Conservation (phyloP, 2,797 vertebrate genomes). For the Enteromius trimaculatus region DNA sequence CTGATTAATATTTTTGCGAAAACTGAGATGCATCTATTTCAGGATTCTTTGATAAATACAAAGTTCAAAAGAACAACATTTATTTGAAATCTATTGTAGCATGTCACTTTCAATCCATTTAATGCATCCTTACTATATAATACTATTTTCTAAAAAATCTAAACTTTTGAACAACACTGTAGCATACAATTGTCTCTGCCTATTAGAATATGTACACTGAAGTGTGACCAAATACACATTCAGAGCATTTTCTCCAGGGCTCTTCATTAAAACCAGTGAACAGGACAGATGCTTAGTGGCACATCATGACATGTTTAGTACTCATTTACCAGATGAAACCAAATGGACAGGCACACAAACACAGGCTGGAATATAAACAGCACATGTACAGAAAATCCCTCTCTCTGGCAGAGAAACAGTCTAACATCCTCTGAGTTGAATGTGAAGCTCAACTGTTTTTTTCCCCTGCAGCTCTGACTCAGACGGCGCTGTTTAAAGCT, state of each 20-base stretch:
- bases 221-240: background rate
- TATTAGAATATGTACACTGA: background rate
- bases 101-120: background rate
- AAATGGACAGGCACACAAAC: conserved; percentile 48
- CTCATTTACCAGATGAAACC: conserved; percentile 13
- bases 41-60: background rate
- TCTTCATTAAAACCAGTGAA: background rate
- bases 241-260: background rate
- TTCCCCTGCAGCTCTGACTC: conserved; percentile 33
- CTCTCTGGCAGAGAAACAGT: conserved; percentile 29
- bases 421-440: conserved; percentile 40
- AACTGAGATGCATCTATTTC: background rate
- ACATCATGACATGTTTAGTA: conserved; percentile 15
- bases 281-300: conserved; percentile 11
- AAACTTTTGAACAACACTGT: background rate
- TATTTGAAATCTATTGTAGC: background rate
- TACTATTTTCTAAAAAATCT: background rate
- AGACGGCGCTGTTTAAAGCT: conserved; percentile 43
- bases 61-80: background rate
- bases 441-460: conserved; percentile 15
- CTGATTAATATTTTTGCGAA: background rate
- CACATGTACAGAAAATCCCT: conserved; percentile 55
- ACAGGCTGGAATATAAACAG: conserved; percentile 47
- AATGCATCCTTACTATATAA: background rate
- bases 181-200: background rate